phyloP scores from a whole-genome alignment of 2,888 invertebrate species.

The Gasteruption jaculator region DNA sequence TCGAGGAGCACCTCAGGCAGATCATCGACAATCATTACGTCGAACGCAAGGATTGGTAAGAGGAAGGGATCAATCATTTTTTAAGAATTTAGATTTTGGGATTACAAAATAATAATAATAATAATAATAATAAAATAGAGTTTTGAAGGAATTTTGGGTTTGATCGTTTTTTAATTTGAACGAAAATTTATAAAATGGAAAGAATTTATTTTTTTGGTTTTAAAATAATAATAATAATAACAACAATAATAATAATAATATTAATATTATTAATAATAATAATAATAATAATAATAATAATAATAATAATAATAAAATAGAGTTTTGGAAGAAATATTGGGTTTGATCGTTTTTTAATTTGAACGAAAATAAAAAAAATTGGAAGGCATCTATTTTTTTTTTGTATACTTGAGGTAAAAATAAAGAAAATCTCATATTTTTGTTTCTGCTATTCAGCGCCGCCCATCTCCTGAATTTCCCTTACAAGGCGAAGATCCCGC shows the following conservation, averaged over 20 bases:
- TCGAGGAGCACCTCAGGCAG: slow-evolving; percentile 94
- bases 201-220: background rate
- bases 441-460: slow-evolving; percentile 57
- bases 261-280: too few relatives aligned
- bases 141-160: too few relatives aligned
- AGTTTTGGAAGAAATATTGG: slow-evolving; percentile 24
- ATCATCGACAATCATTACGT: slow-evolving; percentile 83
- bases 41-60: slow-evolving; percentile 89
- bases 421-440: slow-evolving; percentile 1
- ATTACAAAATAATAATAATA: too few relatives aligned
- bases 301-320: too few relatives aligned
- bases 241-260: too few relatives aligned
- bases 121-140: too few relatives aligned
- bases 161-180: too few relatives aligned
- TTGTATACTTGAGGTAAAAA: background rate
- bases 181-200: background rate
- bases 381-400: background rate
- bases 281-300: too few relatives aligned
- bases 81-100: background rate
- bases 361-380: slow-evolving; percentile 6
- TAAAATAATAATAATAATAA: too few relatives aligned
- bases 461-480: slow-evolving; percentile 88
- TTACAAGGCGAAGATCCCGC: slow-evolving; percentile 87
- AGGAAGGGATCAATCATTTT: slow-evolving; percentile 11
- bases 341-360: background rate